These are phyloP conservation scores for Nematopogon swammerdamellus DNA, from an alignment of 2,888 invertebrate species.

Conservation along the genomic window DNA sequence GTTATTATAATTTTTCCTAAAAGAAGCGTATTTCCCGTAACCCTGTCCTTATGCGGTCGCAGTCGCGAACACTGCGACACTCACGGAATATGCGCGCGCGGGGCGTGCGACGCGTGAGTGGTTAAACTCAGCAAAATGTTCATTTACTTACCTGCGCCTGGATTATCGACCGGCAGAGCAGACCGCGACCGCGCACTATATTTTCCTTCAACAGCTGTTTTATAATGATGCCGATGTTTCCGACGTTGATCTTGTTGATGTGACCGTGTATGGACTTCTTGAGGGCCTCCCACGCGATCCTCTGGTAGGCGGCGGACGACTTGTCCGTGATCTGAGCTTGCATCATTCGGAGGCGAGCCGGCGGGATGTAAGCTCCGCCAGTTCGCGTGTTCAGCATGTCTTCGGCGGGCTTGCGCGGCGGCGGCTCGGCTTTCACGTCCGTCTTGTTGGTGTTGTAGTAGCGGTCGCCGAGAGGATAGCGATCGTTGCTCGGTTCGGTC, in stretches of 20 bases:
- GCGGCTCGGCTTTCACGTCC: neutral
- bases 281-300: constrained; percentile 97
- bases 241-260: constrained; percentile 96
- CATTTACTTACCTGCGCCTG: too few relatives aligned
- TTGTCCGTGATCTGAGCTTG: constrained; percentile 96
- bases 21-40: too few relatives aligned
- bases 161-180: constrained; percentile 89
- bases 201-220: constrained; percentile 92
- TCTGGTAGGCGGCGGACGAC: constrained; percentile 89
- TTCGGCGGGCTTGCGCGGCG: constrained; percentile 19
- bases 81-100: too few relatives aligned
- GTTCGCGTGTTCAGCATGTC: constrained; percentile 80
- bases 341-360: constrained; percentile 92
- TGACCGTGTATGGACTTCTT: constrained; percentile 98
- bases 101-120: too few relatives aligned
- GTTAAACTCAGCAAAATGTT: too few relatives aligned
- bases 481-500: neutral
- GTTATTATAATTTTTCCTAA: too few relatives aligned
- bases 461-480: neutral
- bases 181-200: constrained; percentile 91
- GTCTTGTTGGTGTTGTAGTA: neutral
- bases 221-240: constrained; percentile 90
- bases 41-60: too few relatives aligned
- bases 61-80: too few relatives aligned
- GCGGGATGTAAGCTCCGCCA: constrained; percentile 97